Evolutionary conservation across 2,113 vertebrate species (phyloP), one percentile per base, ranked within the genome.

Genomic region (Lynx canadensis): DNA sequence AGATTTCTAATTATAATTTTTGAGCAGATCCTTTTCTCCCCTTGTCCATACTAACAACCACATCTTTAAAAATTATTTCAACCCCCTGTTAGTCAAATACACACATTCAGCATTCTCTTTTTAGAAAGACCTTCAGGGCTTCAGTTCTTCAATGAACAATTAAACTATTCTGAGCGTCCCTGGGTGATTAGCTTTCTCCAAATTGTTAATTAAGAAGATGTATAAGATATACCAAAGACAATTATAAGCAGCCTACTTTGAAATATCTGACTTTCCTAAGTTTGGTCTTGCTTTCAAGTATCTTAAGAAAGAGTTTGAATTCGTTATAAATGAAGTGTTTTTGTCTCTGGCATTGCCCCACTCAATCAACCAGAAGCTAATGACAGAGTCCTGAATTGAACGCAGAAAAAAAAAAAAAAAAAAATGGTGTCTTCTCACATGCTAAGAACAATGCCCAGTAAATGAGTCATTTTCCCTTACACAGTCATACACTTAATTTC

Each of bases 131-230:
- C 65, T 92, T 73, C n/a, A 48, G n/a, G 38, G 19, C 11, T 73
- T 84, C 60, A 36, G 57, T 73, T 4, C 55, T 66, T 73, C 55
- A 60, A 29, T 41, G 41, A 89, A 96, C 50, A 71, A 92, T 88
- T 95, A 97, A 94, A 80, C 60, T 81, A 60, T 66, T 89, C 71
- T 92, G 78, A 80, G 88, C 23, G n/a, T 66, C 57, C 55, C 45
- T 97, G 45, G 10, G 16, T 92, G 29, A 78, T 69, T 57, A 69
- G 36, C n/a, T 94, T 97, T 95, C 50, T 95, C 63, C 45, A 95
- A 74, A 27, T 69, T 95, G 33, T 93, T 96, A 97, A 95, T 95
- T 96, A 97, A 89, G 11, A 88, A 96, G 18, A 91, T 83, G 5
- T 29, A 86, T 78, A 81, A 95, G 55, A 73, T 93, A 81, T 36